Evolutionary conservation across 2,888 invertebrate genomes (phyloP).

Genomic region (Dicranocentrus wangi): DNA sequence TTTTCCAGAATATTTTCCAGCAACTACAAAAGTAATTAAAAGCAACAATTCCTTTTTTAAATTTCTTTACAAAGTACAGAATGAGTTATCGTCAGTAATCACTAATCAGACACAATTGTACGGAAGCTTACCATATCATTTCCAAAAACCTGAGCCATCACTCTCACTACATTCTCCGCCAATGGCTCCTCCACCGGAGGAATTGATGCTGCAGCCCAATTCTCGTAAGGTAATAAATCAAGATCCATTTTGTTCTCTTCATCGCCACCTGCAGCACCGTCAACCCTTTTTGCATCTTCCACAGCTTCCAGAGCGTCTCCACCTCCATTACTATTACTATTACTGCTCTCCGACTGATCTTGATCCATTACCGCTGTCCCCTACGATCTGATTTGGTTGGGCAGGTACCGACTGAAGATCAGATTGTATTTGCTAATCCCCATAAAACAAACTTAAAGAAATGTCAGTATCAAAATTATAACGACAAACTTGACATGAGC

Average conservation of each 20-base stretch:
- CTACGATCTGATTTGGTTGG: neutral
- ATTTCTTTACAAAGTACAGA: neutral
- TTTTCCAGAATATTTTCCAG: constrained; percentile 45
- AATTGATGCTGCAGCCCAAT: constrained; percentile 22
- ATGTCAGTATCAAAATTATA: too few species aligned
- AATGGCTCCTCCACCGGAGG: constrained; percentile 21
- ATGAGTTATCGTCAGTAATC: neutral
- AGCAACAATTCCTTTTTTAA: neutral
- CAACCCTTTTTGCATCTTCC: neutral
- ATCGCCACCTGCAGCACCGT: neutral
- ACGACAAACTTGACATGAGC: too few species aligned
- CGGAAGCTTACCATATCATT: constrained; percentile 50
- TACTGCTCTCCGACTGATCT: neutral
- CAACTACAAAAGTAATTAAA: constrained; percentile 18
- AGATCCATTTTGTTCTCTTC: constrained; percentile 1
- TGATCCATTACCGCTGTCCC: neutral
- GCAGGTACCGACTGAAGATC: too few species aligned
- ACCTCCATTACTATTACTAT: neutral
- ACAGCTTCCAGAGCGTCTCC: neutral
- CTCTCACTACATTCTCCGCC: constrained; percentile 21
- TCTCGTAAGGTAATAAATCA: constrained; percentile 31
- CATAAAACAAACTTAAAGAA: too few species aligned
- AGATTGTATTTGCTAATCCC: too few species aligned
- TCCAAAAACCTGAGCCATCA: constrained; percentile 29
- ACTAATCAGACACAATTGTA: neutral